Evolutionary conservation across 2,113 vertebrate species (phyloP).

Genomic region (Labeo catla): DNA sequence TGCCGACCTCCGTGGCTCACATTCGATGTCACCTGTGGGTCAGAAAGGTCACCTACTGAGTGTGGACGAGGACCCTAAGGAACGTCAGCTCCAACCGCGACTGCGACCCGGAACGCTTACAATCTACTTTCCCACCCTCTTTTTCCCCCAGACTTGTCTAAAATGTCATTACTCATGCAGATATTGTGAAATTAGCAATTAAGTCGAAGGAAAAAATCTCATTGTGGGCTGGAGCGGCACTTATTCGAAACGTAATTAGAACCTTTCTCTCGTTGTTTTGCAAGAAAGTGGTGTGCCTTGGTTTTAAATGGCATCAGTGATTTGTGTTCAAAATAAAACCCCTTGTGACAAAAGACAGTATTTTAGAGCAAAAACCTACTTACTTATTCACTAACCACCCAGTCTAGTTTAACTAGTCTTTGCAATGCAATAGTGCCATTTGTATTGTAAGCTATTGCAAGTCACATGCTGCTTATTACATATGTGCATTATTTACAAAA

Average conservation of each 20-base stretch:
- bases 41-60: neutral
- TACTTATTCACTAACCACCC: neutral
- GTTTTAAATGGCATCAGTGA: neutral
- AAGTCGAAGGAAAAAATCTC: conserved; percentile 56
- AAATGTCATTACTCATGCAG: conserved; percentile 66
- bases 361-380: neutral
- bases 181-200: conserved; percentile 72
- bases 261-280: neutral
- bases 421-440: too few relatives aligned
- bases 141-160: conserved; percentile 55
- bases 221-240: conserved; percentile 58
- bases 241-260: conserved; percentile 65
- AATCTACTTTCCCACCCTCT: conserved; percentile 61
- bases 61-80: neutral
- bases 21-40: neutral
- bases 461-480: too few relatives aligned
- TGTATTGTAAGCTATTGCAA: too few relatives aligned
- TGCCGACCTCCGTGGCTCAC: neutral
- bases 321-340: neutral
- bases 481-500: too few relatives aligned
- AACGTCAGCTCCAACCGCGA: conserved; percentile 44
- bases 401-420: neutral
- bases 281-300: neutral
- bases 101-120: conserved; percentile 58
- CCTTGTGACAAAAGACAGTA: neutral